Evolutionary conservation across 2,113 vertebrate species (phyloP).

Genomic region (Malurus cyaneus): DNA sequence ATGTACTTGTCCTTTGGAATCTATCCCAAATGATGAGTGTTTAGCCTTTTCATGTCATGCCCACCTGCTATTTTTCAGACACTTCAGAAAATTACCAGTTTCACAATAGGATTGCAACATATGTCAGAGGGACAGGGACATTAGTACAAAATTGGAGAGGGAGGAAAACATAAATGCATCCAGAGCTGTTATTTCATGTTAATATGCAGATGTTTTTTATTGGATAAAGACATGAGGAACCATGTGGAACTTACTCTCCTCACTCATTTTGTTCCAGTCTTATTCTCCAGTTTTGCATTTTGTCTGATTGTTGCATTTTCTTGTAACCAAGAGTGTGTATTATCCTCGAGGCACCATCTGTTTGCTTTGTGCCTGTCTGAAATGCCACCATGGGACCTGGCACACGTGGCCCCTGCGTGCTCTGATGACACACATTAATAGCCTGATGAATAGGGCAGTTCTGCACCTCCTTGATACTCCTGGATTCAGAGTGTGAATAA

Average conservation of each 20-base stretch:
- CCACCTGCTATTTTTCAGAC: conserved; percentile 39
- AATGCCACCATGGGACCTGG: background rate
- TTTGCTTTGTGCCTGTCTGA: background rate
- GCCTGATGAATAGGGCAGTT: background rate
- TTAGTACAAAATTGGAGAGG: background rate
- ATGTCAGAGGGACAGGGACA: background rate
- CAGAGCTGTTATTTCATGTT: conserved; percentile 52
- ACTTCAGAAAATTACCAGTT: conserved; percentile 37
- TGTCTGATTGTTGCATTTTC: background rate
- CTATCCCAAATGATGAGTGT: background rate
- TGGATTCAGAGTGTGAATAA: background rate
- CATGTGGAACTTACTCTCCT: background rate
- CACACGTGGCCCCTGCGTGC: background rate
- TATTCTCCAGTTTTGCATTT: background rate
- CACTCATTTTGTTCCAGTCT: background rate
- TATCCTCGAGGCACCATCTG: conserved; percentile 30
- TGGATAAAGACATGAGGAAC: background rate
- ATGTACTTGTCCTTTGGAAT: background rate
- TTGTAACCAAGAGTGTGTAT: background rate
- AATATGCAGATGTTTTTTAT: conserved; percentile 35
- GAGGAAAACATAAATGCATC: background rate
- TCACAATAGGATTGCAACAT: conserved; percentile 6
- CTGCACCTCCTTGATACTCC: background rate
- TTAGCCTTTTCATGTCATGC: background rate
- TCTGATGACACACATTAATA: background rate